Base-by-base conservation (phyloP, 2,888 invertebrate genomes). In the Netelia inedita region DNA sequence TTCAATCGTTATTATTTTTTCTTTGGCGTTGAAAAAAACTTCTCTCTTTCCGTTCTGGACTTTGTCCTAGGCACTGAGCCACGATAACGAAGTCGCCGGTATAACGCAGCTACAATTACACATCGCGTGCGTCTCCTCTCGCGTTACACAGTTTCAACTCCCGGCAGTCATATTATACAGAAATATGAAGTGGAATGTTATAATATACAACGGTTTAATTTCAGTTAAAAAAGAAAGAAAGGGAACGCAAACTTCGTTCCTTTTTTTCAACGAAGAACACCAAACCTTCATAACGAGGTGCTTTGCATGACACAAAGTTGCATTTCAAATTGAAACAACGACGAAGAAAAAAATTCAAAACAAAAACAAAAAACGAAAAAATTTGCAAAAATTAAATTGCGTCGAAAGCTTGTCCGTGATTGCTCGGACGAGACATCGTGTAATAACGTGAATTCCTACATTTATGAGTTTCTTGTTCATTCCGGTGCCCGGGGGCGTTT, bases 91-190 rank as follows among this genome's bases (percentile, higher is more conserved):
- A 55, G 41, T 21, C 53, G 55, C 9, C 9, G 16, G 10, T 57
- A 57, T 57, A 55, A 65, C 66, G 43, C 46, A 41, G 16, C 57
- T 80, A 41, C 65, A 80, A 80, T 73, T 80, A 46, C 57, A 55
- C 41, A 57, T 57, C 66, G 43, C 55, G 66, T 50, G 11, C 41
- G 14, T 41, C 43, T 73, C 43, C 35, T 41, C 43, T 66, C 21
- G 63, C 41, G 59, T 16, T 57, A 19, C 57, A 68, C n/a, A 23
- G 57, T 10, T 53, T 65, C 23, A 19, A 65, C 72, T 63, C 16
- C 35, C 35, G 10, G 11, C 19, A 10, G 28, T 73, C 55, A 73
- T 57, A 73, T 73, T 66, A 71, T 53, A 53, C 78, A 61, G 21
- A 73, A 61, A 73, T 16, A 68, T 55, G 43, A 21, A 43, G 35